phyloP scores from a whole-genome alignment of 2,888 invertebrate genomes.

The Volucella inflata region DNA sequence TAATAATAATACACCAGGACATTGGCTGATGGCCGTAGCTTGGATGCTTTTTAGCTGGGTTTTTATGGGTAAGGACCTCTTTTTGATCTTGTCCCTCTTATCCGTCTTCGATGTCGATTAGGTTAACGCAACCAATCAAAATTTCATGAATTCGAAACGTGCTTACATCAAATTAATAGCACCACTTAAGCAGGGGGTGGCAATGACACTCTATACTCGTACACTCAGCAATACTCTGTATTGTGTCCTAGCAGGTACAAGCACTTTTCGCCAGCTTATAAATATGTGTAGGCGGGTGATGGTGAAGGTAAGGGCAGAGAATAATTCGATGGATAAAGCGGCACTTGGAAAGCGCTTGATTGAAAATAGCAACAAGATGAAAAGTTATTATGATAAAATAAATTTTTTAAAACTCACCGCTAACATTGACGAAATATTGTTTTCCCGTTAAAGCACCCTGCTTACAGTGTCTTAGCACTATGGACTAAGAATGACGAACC shows the following conservation, averaged over 20 bases:
- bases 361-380: constrained; percentile 52
- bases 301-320: constrained; percentile 3
- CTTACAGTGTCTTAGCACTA: neutral
- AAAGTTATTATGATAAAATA: constrained; percentile 64
- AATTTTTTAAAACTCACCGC: constrained; percentile 39
- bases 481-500: constrained; percentile 12
- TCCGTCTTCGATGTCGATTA: constrained; percentile 42
- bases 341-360: constrained; percentile 44
- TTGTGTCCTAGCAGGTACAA: neutral
- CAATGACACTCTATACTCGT: neutral
- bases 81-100: constrained; percentile 39
- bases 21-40: constrained; percentile 1
- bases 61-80: constrained; percentile 18
- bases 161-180: constrained; percentile 63
- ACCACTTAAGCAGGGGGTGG: constrained; percentile 26
- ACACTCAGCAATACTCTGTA: neutral
- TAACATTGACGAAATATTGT: constrained; percentile 4
- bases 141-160: constrained; percentile 69
- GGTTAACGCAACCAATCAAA: constrained; percentile 68
- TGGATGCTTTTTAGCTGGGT: constrained; percentile 24
- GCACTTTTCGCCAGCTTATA: constrained; percentile 1
- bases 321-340: constrained; percentile 23
- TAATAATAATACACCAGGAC: constrained; percentile 46
- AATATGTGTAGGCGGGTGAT: neutral
- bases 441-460: constrained; percentile 3